Evolutionary conservation across 2,797 vertebrate species (phyloP).

Genomic region (Enteromius trimaculatus): DNA sequence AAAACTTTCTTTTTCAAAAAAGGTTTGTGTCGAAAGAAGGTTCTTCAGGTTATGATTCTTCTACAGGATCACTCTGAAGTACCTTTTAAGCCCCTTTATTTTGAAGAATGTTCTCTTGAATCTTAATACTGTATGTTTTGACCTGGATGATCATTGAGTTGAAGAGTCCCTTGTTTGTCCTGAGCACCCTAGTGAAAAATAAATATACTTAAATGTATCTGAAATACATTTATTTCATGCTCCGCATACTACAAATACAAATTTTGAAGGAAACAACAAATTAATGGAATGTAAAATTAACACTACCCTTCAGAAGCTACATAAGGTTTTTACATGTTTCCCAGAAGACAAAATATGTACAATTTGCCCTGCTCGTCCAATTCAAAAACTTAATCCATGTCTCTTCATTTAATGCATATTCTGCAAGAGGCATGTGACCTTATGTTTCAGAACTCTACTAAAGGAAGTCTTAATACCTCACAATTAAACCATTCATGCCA

Average conservation of each 20-base stretch:
- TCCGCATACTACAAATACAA: too few species aligned
- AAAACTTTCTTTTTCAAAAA: too few species aligned
- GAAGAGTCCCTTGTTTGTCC: neutral
- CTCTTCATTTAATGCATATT: neutral
- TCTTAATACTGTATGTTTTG: neutral
- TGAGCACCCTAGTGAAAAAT: neutral
- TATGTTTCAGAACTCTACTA: neutral
- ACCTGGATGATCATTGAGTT: neutral
- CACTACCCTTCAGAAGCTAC: neutral
- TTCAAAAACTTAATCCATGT: neutral
- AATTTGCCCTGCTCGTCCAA: neutral
- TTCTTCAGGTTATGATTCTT: too few species aligned
- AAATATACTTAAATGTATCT: too few species aligned
- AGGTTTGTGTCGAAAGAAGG: too few species aligned
- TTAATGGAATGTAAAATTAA: neutral
- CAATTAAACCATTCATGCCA: slow-evolving; percentile 28
- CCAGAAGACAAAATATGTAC: neutral
- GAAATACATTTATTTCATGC: too few species aligned
- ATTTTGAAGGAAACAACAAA: neutral
- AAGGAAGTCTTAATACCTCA: slow-evolving; percentile 8
- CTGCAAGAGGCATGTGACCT: neutral
- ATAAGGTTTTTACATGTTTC: neutral
- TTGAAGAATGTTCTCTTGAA: neutral
- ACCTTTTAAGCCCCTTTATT: too few species aligned
- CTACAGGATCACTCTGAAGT: too few species aligned